Evolutionary conservation across 2,797 vertebrate genomes (phyloP).

Genomic region (Pseudochromis fuscus): DNA sequence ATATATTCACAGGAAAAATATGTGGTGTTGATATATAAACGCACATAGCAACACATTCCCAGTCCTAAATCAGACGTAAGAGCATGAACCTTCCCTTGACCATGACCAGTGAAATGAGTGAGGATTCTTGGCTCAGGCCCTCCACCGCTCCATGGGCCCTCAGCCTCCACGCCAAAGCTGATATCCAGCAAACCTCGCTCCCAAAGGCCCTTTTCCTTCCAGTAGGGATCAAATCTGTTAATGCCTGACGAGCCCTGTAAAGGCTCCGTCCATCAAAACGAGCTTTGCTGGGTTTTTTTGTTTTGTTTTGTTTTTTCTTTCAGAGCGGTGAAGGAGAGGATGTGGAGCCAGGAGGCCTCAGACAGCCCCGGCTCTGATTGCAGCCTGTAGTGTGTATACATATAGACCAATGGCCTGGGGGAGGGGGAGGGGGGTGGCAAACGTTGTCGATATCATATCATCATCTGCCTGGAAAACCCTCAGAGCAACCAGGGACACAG

Average conservation of each 20-base stretch:
- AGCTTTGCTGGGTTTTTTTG: too few species aligned
- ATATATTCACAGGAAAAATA: too few species aligned
- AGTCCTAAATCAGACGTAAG: constrained; percentile 46
- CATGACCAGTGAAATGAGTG: constrained; percentile 59
- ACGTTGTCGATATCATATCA: constrained; percentile 63
- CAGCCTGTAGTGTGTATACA: constrained; percentile 38
- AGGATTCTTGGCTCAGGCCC: constrained; percentile 58
- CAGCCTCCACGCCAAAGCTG: constrained; percentile 26
- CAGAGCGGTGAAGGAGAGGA: constrained; percentile 61
- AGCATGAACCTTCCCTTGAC: constrained; percentile 58
- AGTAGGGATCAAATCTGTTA: constrained; percentile 81
- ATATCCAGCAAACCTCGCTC: constrained; percentile 16
- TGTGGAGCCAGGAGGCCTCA: constrained; percentile 54
- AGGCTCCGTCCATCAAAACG: constrained; percentile 70
- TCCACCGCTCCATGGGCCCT: constrained; percentile 3
- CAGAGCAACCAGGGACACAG: constrained; percentile 37
- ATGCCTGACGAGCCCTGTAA: constrained; percentile 77
- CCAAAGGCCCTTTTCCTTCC: constrained; percentile 44
- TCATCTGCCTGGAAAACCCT: constrained; percentile 55
- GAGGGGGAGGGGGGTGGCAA: background rate
- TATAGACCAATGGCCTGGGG: background rate
- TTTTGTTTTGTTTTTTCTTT: constrained; percentile 64
- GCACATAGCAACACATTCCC: constrained; percentile 10
- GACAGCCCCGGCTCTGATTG: constrained; percentile 65
- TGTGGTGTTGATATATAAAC: background rate